phyloP scores from a whole-genome alignment of 2,797 vertebrate species.

The Smutsia gigantea region DNA sequence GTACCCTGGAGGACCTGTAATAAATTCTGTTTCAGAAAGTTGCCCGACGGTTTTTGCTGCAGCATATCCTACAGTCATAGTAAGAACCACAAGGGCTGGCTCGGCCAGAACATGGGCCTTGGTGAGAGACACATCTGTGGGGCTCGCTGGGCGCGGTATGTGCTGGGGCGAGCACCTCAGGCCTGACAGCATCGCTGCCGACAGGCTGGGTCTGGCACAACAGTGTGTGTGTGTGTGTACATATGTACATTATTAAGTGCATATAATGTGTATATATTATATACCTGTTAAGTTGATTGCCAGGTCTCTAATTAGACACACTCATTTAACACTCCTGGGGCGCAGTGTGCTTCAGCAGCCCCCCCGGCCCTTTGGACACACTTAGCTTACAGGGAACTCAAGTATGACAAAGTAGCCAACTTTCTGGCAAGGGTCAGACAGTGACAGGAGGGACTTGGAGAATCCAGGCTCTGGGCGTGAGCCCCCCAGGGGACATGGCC shows the following conservation, averaged over 20 bases:
- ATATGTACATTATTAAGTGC: rapidly evolving
- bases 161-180: not conserved
- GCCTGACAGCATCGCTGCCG: not conserved
- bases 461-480: not conserved
- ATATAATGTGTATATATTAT: rapidly evolving
- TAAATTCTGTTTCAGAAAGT: not conserved
- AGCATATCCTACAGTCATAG: rapidly evolving
- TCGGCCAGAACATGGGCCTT: not conserved
- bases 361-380: rapidly evolving
- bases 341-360: not conserved
- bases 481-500: not conserved
- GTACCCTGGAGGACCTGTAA: not conserved
- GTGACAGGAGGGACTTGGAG: not conserved
- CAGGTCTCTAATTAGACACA: not conserved
- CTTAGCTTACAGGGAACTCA: not conserved
- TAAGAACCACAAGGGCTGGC: not conserved
- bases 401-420: not conserved
- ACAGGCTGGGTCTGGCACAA: no score
- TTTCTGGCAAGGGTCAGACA: not conserved
- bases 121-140: no score
- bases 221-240: not conserved
- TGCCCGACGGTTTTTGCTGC: not conserved
- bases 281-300: rapidly evolving
- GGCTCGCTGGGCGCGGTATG: no score
- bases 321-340: not conserved